These are phyloP conservation scores for Urocynchramus pylzowi DNA, from an alignment of 2,113 vertebrate species.

Conservation along the genomic window DNA sequence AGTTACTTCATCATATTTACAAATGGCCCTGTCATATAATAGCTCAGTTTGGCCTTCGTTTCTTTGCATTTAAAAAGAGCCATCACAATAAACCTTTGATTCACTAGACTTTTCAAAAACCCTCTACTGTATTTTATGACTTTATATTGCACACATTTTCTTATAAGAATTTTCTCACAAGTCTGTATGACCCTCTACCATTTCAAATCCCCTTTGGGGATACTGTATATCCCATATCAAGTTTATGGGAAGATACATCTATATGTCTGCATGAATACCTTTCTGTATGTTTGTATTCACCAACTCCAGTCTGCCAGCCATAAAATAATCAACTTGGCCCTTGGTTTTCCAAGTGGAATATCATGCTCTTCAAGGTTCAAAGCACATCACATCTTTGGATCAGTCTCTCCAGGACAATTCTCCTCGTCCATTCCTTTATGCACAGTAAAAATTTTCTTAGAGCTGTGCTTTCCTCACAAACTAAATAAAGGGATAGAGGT, in stretches of 20 bases:
- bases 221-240: neutral
- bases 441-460: neutral
- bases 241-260: neutral
- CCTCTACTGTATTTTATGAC: neutral
- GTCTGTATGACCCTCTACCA: neutral
- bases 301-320: neutral
- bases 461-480: neutral
- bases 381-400: neutral
- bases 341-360: neutral
- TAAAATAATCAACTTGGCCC: neutral
- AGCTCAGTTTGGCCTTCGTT: neutral
- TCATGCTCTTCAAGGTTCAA: neutral
- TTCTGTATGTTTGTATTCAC: neutral
- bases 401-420: neutral
- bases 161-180: neutral
- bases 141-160: neutral
- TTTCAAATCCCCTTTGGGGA: neutral
- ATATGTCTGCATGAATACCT: accelerated
- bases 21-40: neutral
- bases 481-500: neutral
- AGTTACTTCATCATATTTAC: conserved; percentile 29
- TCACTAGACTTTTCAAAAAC: neutral
- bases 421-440: neutral
- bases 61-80: neutral
- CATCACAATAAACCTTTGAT: neutral